Evolutionary conservation across 2,888 invertebrate species (phyloP), one percentile per base, ranked within the genome.

Genomic region (Rhopalosiphum nymphaeae): DNA sequence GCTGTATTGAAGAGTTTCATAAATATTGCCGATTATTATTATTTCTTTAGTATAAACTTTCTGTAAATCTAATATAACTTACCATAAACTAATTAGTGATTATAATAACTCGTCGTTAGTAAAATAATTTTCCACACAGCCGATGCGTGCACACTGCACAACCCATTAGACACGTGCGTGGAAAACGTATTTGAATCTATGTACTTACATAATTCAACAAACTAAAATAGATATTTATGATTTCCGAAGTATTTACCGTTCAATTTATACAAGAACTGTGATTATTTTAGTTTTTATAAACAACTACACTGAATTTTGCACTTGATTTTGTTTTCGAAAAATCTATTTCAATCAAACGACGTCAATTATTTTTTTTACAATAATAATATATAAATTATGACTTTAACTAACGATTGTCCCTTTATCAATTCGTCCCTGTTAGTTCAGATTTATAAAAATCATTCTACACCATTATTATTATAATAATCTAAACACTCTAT

Each of bases 331-430:
- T 61, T 44, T 44, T 89, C 21, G 21, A 61, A 26, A 44, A 89
- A n/a, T 26, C 1, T 9, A 44, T 61, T 89, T 61, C 61, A 46
- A 44, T 89, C 16, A 61, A 44, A 89, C 29, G n/a, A 61, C 44
- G 89, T 61, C 46, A n/a, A n/a, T 16, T 89, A 25, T 36, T 88
- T 88, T 88, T 36, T 36, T 0, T 25, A 42, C n/a, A 88, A 88
- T 56, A 42, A 88, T 88, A 88, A 88, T 88, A 88, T 42, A 88
- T 88, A 88, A 56, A 53, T 44, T 25, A 29, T 56, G 10, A 88
- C 56, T 88, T 88, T 53, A 25, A 25, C 4, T 88, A 56, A 88
- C 36, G 53, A 13, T 88, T 88, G 42, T 9, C 36, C 16, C 46
- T 3, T 89, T 9, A 61, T 89, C 25, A 36, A 36, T 67, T 61